These are phyloP conservation scores for Drosophila niveifrons DNA, from an alignment of 2,888 invertebrate genomes.

Conservation along the genomic window DNA sequence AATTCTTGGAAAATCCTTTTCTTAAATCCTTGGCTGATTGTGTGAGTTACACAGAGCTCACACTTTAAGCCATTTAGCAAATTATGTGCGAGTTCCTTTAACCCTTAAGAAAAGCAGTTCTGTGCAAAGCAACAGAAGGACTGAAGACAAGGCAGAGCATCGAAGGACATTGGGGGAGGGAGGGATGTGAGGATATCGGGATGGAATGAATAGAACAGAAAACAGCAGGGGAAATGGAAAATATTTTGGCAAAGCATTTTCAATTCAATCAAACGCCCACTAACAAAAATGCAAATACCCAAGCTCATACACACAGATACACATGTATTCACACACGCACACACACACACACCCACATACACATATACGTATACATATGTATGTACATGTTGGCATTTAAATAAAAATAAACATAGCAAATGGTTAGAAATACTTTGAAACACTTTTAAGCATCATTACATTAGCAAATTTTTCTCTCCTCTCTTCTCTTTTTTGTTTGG, in stretches of 20 bases:
- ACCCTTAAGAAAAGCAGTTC: conserved; percentile 64
- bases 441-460: conserved; percentile 82
- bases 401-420: conserved; percentile 80
- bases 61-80: conserved; percentile 75
- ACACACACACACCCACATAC: conserved; percentile 5
- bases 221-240: conserved; percentile 25
- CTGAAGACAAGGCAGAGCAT: conserved; percentile 20
- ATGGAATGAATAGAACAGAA: conserved; percentile 1
- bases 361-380: conserved; percentile 27
- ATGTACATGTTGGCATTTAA: conserved; percentile 71
- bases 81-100: conserved; percentile 69
- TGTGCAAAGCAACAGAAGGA: conserved; percentile 41
- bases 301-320: conserved; percentile 26
- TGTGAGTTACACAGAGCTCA: conserved; percentile 35
- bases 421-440: conserved; percentile 77
- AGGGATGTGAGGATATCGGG: background rate
- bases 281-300: conserved; percentile 62
- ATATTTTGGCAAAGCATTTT: conserved; percentile 76
- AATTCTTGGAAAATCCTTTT: conserved; percentile 23
- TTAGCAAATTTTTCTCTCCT: conserved; percentile 72
- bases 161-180: conserved; percentile 5
- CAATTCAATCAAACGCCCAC: conserved; percentile 80
- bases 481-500: background rate
- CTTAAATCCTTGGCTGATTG: conserved; percentile 36
- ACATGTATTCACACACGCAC: conserved; percentile 15